phyloP scores from a whole-genome alignment of 2,113 vertebrate genomes.

The Trichechus manatus region DNA sequence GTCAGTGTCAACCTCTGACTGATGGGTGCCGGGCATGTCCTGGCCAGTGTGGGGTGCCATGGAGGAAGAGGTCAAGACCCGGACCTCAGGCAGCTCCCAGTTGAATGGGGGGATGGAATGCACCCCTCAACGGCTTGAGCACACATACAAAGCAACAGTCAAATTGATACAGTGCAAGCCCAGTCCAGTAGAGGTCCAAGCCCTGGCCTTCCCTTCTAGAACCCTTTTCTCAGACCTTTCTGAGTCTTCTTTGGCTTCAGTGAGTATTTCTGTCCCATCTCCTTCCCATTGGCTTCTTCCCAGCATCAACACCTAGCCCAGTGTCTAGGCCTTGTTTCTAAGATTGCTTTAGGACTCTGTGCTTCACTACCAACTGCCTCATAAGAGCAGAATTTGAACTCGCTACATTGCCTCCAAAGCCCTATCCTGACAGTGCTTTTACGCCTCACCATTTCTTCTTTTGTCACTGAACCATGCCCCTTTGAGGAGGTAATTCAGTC shows the following conservation, averaged over 20 bases:
- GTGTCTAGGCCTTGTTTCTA: neutral
- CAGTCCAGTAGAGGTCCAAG: neutral
- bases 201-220: neutral
- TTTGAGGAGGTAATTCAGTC: conserved; percentile 19
- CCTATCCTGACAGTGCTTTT: neutral
- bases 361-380: neutral
- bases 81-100: neutral
- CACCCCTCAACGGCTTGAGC: rapidly evolving
- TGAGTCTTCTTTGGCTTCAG: neutral
- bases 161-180: rapidly evolving
- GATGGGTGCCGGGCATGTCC: neutral
- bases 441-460: neutral
- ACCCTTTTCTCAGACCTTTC: neutral
- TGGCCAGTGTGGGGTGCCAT: neutral
- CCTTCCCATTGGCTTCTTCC: neutral
- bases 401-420: neutral
- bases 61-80: neutral
- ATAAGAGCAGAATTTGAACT: neutral
- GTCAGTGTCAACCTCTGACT: neutral
- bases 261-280: neutral
- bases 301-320: neutral
- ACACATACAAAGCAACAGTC: neutral
- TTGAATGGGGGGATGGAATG: neutral
- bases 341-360: neutral
- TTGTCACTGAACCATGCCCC: neutral